Percentiles rank a stretch among this genome's conserved stretches.
These are phyloP conservation scores for Hemistola chrysoprasaria DNA, from an alignment of 2,888 invertebrate genomes.

Conservation along the genomic window DNA sequence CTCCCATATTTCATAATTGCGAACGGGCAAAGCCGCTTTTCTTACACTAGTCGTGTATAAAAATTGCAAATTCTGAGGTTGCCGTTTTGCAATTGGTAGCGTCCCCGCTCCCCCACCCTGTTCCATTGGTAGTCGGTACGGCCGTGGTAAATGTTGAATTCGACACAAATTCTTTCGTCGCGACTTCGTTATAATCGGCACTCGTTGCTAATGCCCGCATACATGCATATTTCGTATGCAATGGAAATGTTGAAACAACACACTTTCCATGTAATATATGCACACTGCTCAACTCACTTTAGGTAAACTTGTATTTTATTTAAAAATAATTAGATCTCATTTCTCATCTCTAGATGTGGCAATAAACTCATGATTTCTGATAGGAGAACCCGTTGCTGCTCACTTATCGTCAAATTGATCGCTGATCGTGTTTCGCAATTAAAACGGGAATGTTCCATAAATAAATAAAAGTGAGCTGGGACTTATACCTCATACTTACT, in stretches of 20 bases:
- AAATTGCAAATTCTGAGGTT: conserved; percentile 15
- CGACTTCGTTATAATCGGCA: conserved; percentile 17
- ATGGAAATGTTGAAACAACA: conserved; percentile 10
- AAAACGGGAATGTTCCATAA: conserved; percentile 8
- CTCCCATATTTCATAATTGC: no score
- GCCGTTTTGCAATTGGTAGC: conserved; percentile 14
- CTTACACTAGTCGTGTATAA: no score
- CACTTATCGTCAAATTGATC: conserved; percentile 12
- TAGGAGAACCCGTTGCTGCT: conserved; percentile 12
- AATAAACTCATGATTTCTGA: conserved; percentile 12
- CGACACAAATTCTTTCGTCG: conserved; percentile 27
- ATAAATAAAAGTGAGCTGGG: conserved; percentile 1
- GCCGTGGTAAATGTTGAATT: conserved; percentile 23
- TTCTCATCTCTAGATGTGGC: conserved; percentile 6
- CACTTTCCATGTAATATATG: conserved; percentile 9
- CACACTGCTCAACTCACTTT: not conserved
- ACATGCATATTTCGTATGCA: conserved; percentile 13
- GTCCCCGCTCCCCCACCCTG: conserved; percentile 2
- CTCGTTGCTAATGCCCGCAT: conserved; percentile 27
- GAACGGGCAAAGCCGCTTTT: no score
- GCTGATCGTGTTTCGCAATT: conserved; percentile 5
- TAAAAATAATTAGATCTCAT: conserved; percentile 3
- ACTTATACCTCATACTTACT: not conserved
- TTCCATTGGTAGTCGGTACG: conserved; percentile 6
- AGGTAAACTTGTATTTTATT: conserved; percentile 2